Percentiles rank a stretch among this genome's conserved stretches.
Evolutionary conservation across 2,113 vertebrate species (phyloP).

Genomic region (Amphilophus citrinellus): DNA sequence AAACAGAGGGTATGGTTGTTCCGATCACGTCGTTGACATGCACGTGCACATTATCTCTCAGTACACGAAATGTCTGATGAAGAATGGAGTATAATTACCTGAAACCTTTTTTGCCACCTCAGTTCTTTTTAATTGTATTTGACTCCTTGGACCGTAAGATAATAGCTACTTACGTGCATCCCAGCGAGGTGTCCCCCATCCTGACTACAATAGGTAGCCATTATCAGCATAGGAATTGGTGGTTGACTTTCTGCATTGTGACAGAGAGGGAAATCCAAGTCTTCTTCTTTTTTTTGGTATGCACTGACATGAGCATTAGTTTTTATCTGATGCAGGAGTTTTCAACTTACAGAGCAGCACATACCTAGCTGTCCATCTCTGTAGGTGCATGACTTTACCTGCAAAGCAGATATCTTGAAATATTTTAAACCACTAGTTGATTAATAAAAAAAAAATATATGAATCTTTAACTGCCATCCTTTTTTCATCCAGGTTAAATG

Average conservation of each 20-base stretch:
- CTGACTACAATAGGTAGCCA: constrained; percentile 26
- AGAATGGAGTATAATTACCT: constrained; percentile 71
- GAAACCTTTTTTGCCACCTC: constrained; percentile 69
- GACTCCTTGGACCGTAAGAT: constrained; percentile 12
- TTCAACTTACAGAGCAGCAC: neutral
- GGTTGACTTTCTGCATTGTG: constrained; percentile 1
- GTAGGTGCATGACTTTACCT: neutral
- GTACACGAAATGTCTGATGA: constrained; percentile 66
- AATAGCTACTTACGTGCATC: constrained; percentile 42
- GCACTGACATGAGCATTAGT: neutral
- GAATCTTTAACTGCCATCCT: neutral
- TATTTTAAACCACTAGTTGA: neutral
- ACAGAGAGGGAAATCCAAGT: constrained; percentile 10
- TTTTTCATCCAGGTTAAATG: neutral
- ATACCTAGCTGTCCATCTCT: neutral
- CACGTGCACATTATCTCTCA: constrained; percentile 70
- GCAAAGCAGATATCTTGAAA: neutral
- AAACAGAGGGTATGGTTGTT: constrained; percentile 75
- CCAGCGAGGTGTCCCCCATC: constrained; percentile 43
- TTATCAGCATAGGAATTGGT: constrained; percentile 21
- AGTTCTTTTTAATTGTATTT: constrained; percentile 64
- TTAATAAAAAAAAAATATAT: neutral
- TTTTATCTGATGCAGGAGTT: neutral
- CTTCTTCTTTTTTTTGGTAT: neutral
- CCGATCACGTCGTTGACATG: constrained; percentile 52